Percentiles rank a stretch among this genome's conserved stretches.
phyloP scores from a whole-genome alignment of 1,140 invertebrate species.

The Drosophila leontia region DNA sequence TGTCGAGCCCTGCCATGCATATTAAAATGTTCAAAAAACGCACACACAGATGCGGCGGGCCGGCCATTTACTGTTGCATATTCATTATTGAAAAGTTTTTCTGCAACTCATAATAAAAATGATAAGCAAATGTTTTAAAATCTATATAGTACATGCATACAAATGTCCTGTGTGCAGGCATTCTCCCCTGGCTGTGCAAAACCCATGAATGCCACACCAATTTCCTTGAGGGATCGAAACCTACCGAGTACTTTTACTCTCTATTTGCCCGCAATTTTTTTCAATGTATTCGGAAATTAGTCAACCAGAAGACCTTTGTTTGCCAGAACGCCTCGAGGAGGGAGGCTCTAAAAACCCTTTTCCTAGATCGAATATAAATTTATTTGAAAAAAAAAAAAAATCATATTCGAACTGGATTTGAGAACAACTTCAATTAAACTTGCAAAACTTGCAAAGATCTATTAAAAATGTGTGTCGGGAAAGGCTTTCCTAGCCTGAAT shows the following conservation, averaged over 20 bases:
- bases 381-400: too few species aligned
- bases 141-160: slow-evolving; percentile 16
- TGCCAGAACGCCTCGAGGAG: slow-evolving; percentile 4
- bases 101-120: slow-evolving; percentile 49
- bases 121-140: slow-evolving; percentile 53
- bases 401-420: too few species aligned
- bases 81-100: slow-evolving; percentile 76
- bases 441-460: too few species aligned
- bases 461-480: too few species aligned
- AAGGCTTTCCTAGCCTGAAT: too few species aligned
- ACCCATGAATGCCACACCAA: slow-evolving; percentile 14
- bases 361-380: too few species aligned
- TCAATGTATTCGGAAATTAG: slow-evolving; percentile 35
- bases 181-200: slow-evolving; percentile 13
- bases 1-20: slow-evolving; percentile 76
- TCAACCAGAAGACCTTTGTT: slow-evolving; percentile 27
- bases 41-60: slow-evolving; percentile 16
- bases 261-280: slow-evolving; percentile 21
- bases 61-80: slow-evolving; percentile 68
- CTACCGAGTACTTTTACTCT: not conserved
- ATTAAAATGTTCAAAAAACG: slow-evolving; percentile 78
- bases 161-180: not conserved
- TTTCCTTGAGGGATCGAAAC: slow-evolving; percentile 34
- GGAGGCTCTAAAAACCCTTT: too few species aligned
- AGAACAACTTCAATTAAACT: too few species aligned